Conservation (phyloP, 2,888 invertebrate species). For the Leistus spinibarbis region DNA sequence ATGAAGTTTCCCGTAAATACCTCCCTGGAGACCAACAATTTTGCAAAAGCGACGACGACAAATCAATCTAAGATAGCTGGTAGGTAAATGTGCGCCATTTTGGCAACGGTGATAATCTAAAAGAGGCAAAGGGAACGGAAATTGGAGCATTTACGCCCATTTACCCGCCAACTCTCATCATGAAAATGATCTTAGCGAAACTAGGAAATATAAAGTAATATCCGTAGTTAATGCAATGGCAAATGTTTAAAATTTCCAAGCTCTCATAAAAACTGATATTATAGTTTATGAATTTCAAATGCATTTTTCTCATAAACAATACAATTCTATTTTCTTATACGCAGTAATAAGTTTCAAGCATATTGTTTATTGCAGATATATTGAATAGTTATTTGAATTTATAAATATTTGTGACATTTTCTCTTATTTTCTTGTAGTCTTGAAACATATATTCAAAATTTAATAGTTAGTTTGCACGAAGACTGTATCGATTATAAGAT, state of each 20-base stretch:
- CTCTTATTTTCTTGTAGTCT: background rate
- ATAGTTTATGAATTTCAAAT: too few species aligned
- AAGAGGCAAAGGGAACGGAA: background rate
- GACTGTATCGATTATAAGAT: constrained; percentile 1
- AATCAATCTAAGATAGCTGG: constrained; percentile 17
- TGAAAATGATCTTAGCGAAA: background rate
- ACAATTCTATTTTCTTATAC: background rate
- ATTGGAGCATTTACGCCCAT: background rate
- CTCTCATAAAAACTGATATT: too few species aligned
- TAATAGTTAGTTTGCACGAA: constrained; percentile 13
- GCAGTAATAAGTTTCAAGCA: background rate
- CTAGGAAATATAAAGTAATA: background rate
- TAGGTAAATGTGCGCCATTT: background rate
- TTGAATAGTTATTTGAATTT: too few species aligned
- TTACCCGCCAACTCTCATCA: background rate
- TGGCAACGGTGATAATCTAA: background rate
- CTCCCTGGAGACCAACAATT: constrained; percentile 22
- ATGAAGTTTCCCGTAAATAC: background rate
- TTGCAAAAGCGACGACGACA: constrained; percentile 19
- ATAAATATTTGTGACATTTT: background rate
- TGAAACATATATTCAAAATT: background rate
- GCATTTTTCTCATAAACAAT: too few species aligned
- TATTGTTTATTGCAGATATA: too few species aligned
- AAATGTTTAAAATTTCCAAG: too few species aligned
- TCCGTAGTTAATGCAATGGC: too few species aligned